Evolutionary conservation across 2,888 invertebrate genomes (phyloP), one percentile per base, ranked within the genome.

Genomic region (Deilephila porcellus): DNA sequence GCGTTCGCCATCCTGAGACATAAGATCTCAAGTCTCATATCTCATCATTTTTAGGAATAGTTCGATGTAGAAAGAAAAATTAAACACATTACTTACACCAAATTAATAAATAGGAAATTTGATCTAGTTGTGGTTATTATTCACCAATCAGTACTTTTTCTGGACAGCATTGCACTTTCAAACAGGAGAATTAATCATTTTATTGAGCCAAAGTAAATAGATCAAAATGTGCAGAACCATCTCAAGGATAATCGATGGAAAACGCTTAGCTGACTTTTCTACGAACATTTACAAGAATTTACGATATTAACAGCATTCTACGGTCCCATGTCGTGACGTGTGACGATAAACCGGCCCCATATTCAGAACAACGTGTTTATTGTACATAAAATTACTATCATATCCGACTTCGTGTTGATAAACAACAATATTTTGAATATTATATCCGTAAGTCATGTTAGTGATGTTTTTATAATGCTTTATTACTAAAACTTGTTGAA

Each of bases 331-430:
- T 78, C 93, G 92, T 94, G 94, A 89, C 90, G 91, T 86, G 85
- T 87, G 89, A 90, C 88, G 86, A 90, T 94, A 90, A 93, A 90
- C 81, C 85, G 81, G 82, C 78, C 80, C 81, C 83, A 85, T 85
- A 87, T 91, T 85, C 83, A 77, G 85, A 90, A 93, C 90, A 90
- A 91, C 90, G 90, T 92, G 93, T 91, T 93, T 91, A 93, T 91
- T 86, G 88, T 86, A 85, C 85, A 84, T 86, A 82, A 86, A 86
- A 87, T 87, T 84, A 85, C 84, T 87, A 85, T 88, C 85, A 84
- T 84, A 83, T 86, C 84, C 81, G 77, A 83, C 85, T 80, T 82
- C 84, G 81, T 79, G 82, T 82, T 80, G 77, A 81, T 73, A 82
- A 82, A 84, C 75, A 79, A 81, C 80, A 82, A 82, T 85, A 81